phyloP scores from a whole-genome alignment of 2,113 vertebrate species.

The Oceanodroma tethys region DNA sequence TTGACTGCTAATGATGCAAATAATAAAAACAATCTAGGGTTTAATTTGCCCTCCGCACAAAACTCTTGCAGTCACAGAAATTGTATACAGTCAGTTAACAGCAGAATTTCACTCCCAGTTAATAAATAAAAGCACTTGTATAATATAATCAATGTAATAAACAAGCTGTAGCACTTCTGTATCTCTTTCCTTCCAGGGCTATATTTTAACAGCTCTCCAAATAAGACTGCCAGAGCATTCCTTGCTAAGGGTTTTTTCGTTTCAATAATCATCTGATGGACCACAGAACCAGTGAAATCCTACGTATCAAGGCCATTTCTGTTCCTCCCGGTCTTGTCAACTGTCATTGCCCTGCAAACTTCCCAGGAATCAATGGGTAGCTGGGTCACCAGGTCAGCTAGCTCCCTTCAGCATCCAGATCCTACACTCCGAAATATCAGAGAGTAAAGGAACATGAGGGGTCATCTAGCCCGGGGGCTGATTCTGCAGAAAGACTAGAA shows the following conservation, averaged over 20 bases:
- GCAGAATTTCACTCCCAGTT: neutral
- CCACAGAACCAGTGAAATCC: neutral
- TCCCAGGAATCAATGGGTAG: neutral
- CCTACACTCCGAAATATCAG: neutral
- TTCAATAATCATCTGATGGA: neutral
- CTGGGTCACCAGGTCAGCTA: neutral
- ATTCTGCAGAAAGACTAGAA: neutral
- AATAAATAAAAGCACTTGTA: neutral
- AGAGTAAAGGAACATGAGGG: rapidly evolving
- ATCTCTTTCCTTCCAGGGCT: neutral
- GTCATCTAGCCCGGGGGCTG: neutral
- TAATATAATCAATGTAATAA: neutral
- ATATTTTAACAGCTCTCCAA: neutral
- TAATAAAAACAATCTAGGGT: neutral
- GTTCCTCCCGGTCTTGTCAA: neutral
- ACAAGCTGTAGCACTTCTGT: neutral
- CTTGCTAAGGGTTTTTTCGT: neutral
- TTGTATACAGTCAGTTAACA: neutral
- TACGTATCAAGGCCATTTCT: neutral
- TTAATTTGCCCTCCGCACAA: neutral
- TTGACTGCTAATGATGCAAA: neutral
- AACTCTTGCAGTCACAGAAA: neutral
- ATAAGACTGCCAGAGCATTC: neutral
- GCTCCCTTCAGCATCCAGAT: neutral
- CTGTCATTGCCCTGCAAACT: neutral